Evolutionary conservation across 1,140 invertebrate genomes (phyloP).

Genomic region (Paracyclopina nana): DNA sequence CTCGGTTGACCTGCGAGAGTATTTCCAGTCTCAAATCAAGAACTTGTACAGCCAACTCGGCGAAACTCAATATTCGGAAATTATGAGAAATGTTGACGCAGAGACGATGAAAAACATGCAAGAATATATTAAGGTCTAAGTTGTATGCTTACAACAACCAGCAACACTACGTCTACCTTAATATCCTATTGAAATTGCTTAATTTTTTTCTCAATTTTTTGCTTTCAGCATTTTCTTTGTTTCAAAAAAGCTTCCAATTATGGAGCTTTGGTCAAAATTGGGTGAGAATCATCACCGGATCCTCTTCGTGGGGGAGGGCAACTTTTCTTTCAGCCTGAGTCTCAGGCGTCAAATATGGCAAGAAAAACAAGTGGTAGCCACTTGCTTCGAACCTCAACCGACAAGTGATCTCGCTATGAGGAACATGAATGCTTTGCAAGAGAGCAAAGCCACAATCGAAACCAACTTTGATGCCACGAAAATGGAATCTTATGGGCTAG

Average conservation of each 20-base stretch:
- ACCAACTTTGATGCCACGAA: not conserved
- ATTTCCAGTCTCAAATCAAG: constrained; percentile 40
- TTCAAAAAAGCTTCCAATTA: too few relatives aligned
- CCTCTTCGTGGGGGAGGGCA: not conserved
- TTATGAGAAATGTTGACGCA: constrained; percentile 42
- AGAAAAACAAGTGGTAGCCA: not conserved
- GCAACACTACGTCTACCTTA: too few relatives aligned
- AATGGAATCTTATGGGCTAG: not conserved
- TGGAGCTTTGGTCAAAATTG: too few relatives aligned
- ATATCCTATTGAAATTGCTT: too few relatives aligned
- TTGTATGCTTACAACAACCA: too few relatives aligned
- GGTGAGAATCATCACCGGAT: too few relatives aligned
- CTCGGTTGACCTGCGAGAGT: constrained; percentile 42
- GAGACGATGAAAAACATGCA: constrained; percentile 42
- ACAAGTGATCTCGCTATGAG: not conserved
- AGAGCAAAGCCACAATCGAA: not conserved
- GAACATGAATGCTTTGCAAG: not conserved
- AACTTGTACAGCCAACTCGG: constrained; percentile 41
- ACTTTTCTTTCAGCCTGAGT: not conserved
- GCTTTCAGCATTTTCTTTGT: too few relatives aligned
- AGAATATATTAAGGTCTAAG: constrained; percentile 17
- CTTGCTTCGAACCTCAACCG: not conserved
- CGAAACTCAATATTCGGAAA: constrained; percentile 39
- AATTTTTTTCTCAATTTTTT: too few relatives aligned
- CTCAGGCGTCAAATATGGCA: not conserved